Percentiles rank a stretch among this genome's conserved stretches.
These are phyloP conservation scores for Carlito syrichta DNA, from an alignment of 2,113 vertebrate genomes.

Conservation along the genomic window DNA sequence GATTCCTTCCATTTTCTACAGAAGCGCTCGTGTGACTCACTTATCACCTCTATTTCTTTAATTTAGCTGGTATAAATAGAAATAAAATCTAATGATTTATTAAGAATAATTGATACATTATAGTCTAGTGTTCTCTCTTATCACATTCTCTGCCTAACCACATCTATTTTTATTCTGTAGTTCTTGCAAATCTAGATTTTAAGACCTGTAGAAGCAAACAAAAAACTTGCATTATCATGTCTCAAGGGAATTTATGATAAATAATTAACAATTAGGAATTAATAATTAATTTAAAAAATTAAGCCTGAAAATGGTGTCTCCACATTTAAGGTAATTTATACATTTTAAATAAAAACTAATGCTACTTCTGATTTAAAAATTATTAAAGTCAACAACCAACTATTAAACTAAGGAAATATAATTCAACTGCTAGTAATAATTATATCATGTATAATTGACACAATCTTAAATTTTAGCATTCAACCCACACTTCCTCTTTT, in stretches of 20 bases:
- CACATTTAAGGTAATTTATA: not conserved
- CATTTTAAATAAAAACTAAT: not conserved
- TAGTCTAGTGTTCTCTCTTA: not conserved
- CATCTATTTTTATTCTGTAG: not conserved
- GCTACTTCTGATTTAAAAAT: not conserved
- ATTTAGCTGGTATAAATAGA: not conserved
- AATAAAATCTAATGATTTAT: not conserved
- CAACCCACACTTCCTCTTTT: not conserved
- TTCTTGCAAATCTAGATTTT: not conserved
- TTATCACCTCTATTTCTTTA: not conserved
- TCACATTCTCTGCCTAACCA: not conserved
- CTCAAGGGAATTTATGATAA: not conserved
- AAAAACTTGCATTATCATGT: not conserved
- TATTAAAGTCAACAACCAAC: not conserved
- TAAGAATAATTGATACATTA: not conserved
- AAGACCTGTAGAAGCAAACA: not conserved
- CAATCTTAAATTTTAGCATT: not conserved
- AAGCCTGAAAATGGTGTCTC: not conserved
- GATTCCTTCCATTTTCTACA: constrained; percentile 18
- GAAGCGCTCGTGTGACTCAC: not conserved
- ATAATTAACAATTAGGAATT: not conserved
- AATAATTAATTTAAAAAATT: not conserved
- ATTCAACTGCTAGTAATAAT: not conserved
- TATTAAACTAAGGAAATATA: not conserved
- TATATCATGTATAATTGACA: not conserved